A percentile compares a stretch with the other conserved stretches of the same genome.
Conservation (phyloP, 2,797 vertebrate genomes). For the Microhierax caerulescens region DNA sequence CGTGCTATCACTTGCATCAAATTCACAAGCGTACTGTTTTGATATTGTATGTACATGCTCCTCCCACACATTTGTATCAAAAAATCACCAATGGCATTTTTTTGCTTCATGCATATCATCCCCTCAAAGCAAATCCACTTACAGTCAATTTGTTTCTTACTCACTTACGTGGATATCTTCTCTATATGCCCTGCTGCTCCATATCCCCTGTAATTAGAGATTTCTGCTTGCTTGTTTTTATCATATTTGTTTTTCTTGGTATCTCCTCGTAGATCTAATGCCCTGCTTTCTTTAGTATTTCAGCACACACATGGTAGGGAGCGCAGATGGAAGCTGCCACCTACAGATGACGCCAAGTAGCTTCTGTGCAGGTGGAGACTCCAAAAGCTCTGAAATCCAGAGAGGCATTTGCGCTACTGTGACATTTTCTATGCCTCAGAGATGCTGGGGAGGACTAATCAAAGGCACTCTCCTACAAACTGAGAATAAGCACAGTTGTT, state of each 20-base stretch:
- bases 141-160: conserved; percentile 6
- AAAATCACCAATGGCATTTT: neutral
- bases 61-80: neutral
- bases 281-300: neutral
- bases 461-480: neutral
- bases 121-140: conserved; percentile 5
- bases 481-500: neutral
- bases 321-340: conserved; percentile 15
- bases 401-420: neutral
- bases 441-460: neutral
- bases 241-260: neutral
- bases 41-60: neutral
- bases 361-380: neutral
- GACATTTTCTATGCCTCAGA: neutral
- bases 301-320: neutral
- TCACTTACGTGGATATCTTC: neutral
- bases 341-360: neutral
- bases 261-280: neutral
- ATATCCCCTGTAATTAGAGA: neutral
- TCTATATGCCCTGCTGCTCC: neutral
- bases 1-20: neutral
- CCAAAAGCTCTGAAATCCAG: neutral
- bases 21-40: neutral
- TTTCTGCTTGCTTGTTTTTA: neutral
- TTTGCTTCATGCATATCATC: neutral